Percentiles rank a stretch among this genome's conserved stretches.
These are phyloP conservation scores for Abrostola tripartita DNA, from an alignment of 2,888 invertebrate genomes.

Conservation along the genomic window DNA sequence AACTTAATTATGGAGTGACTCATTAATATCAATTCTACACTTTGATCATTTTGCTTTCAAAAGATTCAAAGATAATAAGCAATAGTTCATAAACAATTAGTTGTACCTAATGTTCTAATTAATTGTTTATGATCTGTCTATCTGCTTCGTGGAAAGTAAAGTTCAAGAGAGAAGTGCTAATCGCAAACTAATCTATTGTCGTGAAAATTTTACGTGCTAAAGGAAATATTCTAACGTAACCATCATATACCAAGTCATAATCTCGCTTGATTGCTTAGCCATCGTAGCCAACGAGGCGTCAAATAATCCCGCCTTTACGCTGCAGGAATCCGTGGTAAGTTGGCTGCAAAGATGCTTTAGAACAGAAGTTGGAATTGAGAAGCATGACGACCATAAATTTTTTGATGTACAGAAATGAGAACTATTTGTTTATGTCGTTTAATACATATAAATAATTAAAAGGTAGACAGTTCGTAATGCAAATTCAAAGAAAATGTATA, in stretches of 20 bases:
- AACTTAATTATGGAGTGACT: no score
- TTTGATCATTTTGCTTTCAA: no score
- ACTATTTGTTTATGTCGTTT: no score
- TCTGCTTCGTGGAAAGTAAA: no score
- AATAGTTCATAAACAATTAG: no score
- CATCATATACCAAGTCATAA: constrained; percentile 48
- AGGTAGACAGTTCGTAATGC: no score
- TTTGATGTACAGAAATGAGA: background rate
- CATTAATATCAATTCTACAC: no score
- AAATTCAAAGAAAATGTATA: no score
- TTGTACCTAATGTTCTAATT: no score
- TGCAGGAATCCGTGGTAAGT: constrained; percentile 48
- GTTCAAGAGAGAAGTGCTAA: background rate
- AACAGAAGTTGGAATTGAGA: constrained; percentile 16
- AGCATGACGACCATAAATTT: background rate
- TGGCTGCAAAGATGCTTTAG: constrained; percentile 48
- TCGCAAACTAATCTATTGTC: background rate
- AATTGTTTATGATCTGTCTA: no score
- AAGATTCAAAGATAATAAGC: no score
- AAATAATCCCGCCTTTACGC: constrained; percentile 66
- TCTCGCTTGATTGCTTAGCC: constrained; percentile 53
- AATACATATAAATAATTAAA: no score
- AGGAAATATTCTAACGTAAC: constrained; percentile 35
- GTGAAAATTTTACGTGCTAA: constrained; percentile 24
- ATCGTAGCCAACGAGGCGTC: constrained; percentile 61